Percentiles rank a stretch among this genome's conserved stretches.
These are phyloP conservation scores for Vanacampus margaritifer DNA, from an alignment of 2,113 vertebrate species.

Conservation along the genomic window DNA sequence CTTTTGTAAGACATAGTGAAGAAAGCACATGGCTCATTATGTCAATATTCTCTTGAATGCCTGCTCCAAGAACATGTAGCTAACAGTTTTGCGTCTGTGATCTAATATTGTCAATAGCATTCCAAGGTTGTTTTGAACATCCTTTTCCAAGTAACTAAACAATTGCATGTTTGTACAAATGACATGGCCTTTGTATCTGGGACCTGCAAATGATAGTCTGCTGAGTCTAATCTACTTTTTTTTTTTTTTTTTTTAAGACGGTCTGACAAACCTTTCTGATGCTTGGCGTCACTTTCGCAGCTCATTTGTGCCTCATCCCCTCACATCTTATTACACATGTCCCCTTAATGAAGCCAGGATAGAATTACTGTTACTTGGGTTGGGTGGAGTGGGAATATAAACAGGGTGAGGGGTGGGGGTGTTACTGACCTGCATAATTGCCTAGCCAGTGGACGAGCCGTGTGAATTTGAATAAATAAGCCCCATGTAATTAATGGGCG, in stretches of 20 bases:
- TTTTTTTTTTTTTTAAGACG: neutral
- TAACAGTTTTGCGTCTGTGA: too few relatives aligned
- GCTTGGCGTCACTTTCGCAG: neutral
- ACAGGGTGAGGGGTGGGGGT: neutral
- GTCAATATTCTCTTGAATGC: too few relatives aligned
- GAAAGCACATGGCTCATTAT: too few relatives aligned
- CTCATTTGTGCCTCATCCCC: neutral
- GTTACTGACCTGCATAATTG: constrained; percentile 2
- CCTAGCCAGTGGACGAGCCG: neutral
- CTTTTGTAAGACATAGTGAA: neutral
- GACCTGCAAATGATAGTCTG: neutral
- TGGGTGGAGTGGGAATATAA: neutral
- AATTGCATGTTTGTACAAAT: neutral
- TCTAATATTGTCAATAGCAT: too few relatives aligned
- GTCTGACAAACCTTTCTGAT: neutral
- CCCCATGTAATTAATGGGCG: constrained; percentile 65
- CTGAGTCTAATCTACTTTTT: neutral
- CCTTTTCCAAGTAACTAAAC: too few relatives aligned
- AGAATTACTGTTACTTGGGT: neutral
- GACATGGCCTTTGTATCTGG: neutral
- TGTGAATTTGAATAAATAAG: constrained; percentile 69
- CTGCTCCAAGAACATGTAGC: too few relatives aligned
- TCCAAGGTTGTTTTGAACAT: too few relatives aligned
- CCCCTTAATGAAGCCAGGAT: constrained; percentile 6
- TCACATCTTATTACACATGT: neutral